Base-by-base conservation (phyloP, 2,888 invertebrate genomes). In the Andrena bucephala region DNA sequence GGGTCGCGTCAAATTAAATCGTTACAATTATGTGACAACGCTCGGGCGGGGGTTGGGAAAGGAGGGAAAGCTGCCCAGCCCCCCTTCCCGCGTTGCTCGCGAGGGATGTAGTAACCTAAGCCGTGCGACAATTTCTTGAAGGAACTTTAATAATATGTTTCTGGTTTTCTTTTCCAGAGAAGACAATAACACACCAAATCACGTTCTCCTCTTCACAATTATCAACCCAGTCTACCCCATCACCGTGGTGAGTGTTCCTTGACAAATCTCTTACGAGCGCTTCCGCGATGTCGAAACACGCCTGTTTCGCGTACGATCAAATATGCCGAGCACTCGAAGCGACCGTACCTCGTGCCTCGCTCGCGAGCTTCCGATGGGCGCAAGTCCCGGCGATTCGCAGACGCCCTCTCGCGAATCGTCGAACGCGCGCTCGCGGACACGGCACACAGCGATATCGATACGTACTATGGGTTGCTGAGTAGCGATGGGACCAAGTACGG, bases 161-260 rank as follows among this genome's bases (percentile, higher is more conserved):
- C 77, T 63, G 62, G 82, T 83, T 86, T 86, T 85, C 79, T 91
- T 83, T 93, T 93, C 66, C 93, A 95, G 97, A 94, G 96, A 96
- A 93, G 97, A 97, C 94, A 97, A 97, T 93, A 97, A 97, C 87
- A 96, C 97, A 93, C 98, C 98, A 92, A 99, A 99, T 95, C 98
- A 99, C 95, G 98, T 99, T 91, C 95, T 99, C 92, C 96, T 99
- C 90, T 98, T 99, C 95, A 99, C 99, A 93, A 97, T 99, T 94
- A 97, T 99, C 94, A 99, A 99, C 95, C 99, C 99, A 84, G 98
- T 99, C 94, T 99, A 99, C 95, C 99, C 99, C 83, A 99, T 99
- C 95, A 99, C 99, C 95, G 99, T 99, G 96, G 99, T 99, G 95
- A 98, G 99, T 97, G 24, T 33, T 60, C 31, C 36, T 54, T 59